Conservation (phyloP, 2,113 vertebrate genomes). For the Bufo gargarizans region DNA sequence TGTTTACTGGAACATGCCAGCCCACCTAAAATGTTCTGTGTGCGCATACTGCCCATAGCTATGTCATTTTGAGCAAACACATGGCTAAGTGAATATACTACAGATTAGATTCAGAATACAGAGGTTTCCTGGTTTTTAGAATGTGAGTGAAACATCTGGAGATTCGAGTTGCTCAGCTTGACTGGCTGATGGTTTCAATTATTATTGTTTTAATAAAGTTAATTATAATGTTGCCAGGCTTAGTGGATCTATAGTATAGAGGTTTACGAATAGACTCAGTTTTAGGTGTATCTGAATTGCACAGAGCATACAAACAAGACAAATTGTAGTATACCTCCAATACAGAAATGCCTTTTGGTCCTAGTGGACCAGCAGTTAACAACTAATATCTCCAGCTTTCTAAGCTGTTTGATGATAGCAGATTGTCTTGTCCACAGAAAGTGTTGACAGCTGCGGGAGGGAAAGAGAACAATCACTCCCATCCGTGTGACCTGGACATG, state of each 20-base stretch:
- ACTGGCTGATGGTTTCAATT: background rate
- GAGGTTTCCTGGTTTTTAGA: background rate
- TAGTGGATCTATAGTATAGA: background rate
- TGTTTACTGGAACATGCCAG: background rate
- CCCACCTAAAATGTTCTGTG: background rate
- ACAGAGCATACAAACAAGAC: background rate
- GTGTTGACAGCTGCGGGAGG: background rate
- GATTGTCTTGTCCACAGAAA: background rate
- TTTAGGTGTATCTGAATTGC: background rate
- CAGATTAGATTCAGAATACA: background rate
- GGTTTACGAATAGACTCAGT: background rate
- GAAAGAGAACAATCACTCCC: background rate
- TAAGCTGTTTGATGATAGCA: background rate
- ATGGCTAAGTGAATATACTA: background rate
- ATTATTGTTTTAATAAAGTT: background rate
- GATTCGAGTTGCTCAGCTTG: background rate
- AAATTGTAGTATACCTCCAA: background rate
- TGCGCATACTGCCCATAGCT: background rate
- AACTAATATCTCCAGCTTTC: background rate
- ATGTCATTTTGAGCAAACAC: background rate
- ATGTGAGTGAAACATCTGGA: constrained; percentile 2
- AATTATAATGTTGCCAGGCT: background rate
- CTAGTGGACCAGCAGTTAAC: background rate
- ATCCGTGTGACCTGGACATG: background rate
- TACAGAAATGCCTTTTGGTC: constrained; percentile 14